A percentile compares a stretch with the other conserved stretches of the same genome.
Evolutionary conservation across 2,113 vertebrate genomes (phyloP).

Genomic region (Euleptes europaea): DNA sequence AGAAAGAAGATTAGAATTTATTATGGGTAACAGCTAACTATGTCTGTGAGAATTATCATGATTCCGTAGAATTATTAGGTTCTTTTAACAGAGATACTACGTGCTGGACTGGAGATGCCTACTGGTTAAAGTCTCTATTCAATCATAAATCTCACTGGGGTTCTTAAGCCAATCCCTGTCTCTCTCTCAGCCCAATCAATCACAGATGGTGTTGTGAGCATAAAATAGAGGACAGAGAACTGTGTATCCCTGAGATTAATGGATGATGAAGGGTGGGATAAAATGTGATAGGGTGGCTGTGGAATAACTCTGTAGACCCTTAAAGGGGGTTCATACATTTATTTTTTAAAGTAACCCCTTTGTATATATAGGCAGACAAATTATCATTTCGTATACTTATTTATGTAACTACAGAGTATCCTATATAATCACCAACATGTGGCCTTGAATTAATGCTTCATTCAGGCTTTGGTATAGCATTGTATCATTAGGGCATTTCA

Average conservation of each 20-base stretch:
- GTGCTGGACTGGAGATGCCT: too few relatives aligned
- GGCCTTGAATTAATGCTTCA: not conserved
- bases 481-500: not conserved
- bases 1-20: constrained; percentile 56
- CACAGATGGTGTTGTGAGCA: too few relatives aligned
- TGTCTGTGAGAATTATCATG: constrained; percentile 49
- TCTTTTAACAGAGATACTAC: too few relatives aligned
- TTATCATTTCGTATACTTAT: not conserved
- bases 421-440: not conserved
- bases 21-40: constrained; percentile 44
- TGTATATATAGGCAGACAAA: constrained; percentile 15
- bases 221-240: too few relatives aligned
- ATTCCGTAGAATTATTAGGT: constrained; percentile 31
- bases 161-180: too few relatives aligned
- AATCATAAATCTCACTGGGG: too few relatives aligned
- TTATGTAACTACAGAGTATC: constrained; percentile 5
- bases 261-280: too few relatives aligned
- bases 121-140: too few relatives aligned
- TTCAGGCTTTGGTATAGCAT: not conserved
- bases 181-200: too few relatives aligned
- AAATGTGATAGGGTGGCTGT: too few relatives aligned
- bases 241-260: too few relatives aligned
- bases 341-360: constrained; percentile 50
- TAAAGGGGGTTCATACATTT: not conserved
- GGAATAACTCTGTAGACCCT: not conserved